Conservation (phyloP, 1,140 invertebrate genomes). For the Aricia agestis region DNA sequence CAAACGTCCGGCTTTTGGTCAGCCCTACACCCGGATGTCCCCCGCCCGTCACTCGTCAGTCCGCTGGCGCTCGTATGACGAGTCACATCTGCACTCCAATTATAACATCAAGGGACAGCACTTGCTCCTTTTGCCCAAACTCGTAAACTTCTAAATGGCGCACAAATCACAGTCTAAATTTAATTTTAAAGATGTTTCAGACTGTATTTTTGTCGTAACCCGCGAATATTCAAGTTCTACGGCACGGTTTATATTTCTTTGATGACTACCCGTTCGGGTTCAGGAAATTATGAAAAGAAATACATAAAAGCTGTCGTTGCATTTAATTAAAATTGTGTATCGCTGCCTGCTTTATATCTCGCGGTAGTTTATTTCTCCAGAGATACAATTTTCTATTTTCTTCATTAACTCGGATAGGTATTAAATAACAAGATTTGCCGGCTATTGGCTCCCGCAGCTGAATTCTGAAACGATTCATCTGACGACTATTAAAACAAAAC, state of each 20-base stretch:
- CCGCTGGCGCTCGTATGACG: background rate
- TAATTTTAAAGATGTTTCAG: background rate
- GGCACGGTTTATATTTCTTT: background rate
- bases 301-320: background rate
- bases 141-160: background rate
- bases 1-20: background rate
- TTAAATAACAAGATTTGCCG: background rate
- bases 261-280: background rate
- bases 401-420: background rate
- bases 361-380: background rate
- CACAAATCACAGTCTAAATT: background rate
- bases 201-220: background rate
- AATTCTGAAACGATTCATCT: background rate
- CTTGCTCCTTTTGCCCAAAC: background rate
- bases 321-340: background rate
- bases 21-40: background rate
- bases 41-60: background rate
- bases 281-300: background rate
- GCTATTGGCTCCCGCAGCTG: background rate
- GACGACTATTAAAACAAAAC: too few species aligned
- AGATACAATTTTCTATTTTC: background rate
- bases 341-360: background rate
- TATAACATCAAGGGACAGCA: background rate
- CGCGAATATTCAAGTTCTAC: background rate
- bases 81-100: background rate